These are phyloP conservation scores for Antheraea yamamai DNA, from an alignment of 2,888 invertebrate genomes.

Conservation along the genomic window DNA sequence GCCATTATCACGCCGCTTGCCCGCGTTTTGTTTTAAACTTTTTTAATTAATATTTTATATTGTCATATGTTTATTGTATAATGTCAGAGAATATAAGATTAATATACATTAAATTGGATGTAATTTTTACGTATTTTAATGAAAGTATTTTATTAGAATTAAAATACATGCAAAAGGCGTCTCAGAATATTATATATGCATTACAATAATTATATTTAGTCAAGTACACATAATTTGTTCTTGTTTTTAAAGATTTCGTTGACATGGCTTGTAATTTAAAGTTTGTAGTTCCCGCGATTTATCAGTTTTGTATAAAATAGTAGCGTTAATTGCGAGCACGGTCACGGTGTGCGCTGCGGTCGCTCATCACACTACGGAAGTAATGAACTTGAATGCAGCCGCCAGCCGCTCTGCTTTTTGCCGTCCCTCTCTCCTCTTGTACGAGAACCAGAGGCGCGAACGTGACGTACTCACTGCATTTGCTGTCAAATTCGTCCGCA, in stretches of 20 bases:
- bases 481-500: conserved; percentile 80
- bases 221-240: too few species aligned
- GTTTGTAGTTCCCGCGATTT: conserved; percentile 28
- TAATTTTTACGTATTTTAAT: background rate
- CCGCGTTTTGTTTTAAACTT: conserved; percentile 62
- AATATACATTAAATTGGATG: background rate
- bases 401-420: conserved; percentile 63
- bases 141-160: background rate
- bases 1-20: conserved; percentile 74
- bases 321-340: conserved; percentile 63
- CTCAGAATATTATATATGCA: background rate
- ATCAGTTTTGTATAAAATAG: conserved; percentile 40
- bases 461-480: conserved; percentile 78
- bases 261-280: background rate
- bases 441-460: conserved; percentile 67
- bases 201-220: too few species aligned
- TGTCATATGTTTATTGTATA: background rate
- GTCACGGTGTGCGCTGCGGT: conserved; percentile 66
- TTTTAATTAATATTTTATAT: conserved; percentile 48
- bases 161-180: too few species aligned
- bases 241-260: too few species aligned
- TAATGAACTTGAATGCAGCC: conserved; percentile 82
- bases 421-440: conserved; percentile 68
- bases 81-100: background rate
- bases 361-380: conserved; percentile 75